These are phyloP conservation scores for Polypedilum vanderplanki DNA, from an alignment of 1,140 invertebrate species.

Conservation along the genomic window DNA sequence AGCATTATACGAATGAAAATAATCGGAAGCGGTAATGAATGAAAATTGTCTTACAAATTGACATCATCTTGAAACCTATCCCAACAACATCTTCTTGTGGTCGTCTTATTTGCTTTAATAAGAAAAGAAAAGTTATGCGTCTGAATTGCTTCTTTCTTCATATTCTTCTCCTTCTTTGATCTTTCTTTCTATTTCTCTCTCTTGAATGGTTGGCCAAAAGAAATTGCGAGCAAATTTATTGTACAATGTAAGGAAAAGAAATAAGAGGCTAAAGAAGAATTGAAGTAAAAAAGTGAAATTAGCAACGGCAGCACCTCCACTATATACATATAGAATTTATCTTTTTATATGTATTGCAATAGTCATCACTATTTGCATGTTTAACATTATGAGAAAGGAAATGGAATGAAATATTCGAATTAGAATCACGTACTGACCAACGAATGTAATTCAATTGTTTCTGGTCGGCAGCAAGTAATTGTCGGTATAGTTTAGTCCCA, in stretches of 20 bases:
- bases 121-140: too few species aligned
- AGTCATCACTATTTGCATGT: too few species aligned
- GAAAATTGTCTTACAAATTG: neutral
- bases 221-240: neutral
- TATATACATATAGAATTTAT: neutral
- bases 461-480: neutral
- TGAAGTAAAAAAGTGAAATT: neutral
- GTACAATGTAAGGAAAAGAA: neutral
- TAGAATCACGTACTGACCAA: conserved; percentile 4
- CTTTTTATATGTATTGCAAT: neutral
- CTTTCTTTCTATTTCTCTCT: too few species aligned
- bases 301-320: neutral
- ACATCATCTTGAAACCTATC: conserved; percentile 3
- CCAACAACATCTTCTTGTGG: neutral
- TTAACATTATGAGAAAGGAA: neutral
- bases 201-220: too few species aligned
- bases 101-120: neutral
- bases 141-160: too few species aligned
- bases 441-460: neutral
- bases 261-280: neutral
- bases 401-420: neutral
- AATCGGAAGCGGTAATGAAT: neutral
- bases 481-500: too few species aligned
- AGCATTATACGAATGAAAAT: neutral
- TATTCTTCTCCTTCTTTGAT: too few species aligned